Base-by-base conservation (phyloP, 92 coral and sea anemone species). In the Desmophyllum pertusum region DNA sequence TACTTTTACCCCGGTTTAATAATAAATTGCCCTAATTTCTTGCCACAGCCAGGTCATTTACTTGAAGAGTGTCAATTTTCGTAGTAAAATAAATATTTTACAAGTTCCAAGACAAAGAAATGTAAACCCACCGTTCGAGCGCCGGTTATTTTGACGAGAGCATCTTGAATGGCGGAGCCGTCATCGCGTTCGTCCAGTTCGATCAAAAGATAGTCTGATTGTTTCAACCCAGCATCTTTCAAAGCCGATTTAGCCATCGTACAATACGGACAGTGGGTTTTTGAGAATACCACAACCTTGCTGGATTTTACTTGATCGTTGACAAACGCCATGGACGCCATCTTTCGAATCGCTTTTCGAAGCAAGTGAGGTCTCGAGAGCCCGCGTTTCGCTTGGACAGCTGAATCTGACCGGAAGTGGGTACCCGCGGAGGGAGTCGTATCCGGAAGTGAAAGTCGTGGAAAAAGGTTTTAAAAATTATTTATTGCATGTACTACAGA, bases 201-300 rank as follows among this genome's bases (percentile, higher is more conserved):
- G 31, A 94, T 59, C 42, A 94, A 38, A 21, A 85, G 29, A 52
- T 71, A 94, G 31, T 92, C 87, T n/a, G n/a, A n/a, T n/a, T n/a
- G n/a, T 75, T 88, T 84, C 18, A 85, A 79, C 10, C 95, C 98
- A 73, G 86, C 89, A 3, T 89, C 88, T 2, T 87, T 69, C 10
- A 96, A 57, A 3, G 94, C 92, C 3, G 42, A 9, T 81, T 96
- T 96, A 7, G 94, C 98, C 91, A 27, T 94, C 10, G 62, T 84
- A 55, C 98, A 96, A 68, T 48, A 90, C 3, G 98, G 98, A 36
- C 98, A 96, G 83, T 94, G 92, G 7, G 91, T 83, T 77, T 94
- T 94, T 7, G 98, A 96, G 86, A 94, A 96, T 18, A 96, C 93
- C 0, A 87, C 96, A 37, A 96, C 94, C 81, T 96, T 96, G 86